Percentiles rank a stretch among this genome's conserved stretches.
phyloP scores from a whole-genome alignment of 2,113 vertebrate genomes.

The Bufo gargarizans region DNA sequence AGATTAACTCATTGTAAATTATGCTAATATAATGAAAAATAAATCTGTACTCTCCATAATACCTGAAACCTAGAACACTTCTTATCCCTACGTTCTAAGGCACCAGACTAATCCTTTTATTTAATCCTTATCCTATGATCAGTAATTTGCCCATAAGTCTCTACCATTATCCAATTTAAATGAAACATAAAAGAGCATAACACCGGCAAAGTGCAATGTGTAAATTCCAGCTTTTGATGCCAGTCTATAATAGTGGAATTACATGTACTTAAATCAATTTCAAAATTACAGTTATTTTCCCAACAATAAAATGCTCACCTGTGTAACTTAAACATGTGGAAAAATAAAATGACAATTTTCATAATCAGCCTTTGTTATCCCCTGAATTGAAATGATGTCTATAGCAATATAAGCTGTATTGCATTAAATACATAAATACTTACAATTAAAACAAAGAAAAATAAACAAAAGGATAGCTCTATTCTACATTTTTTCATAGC shows the following conservation, averaged over 20 bases:
- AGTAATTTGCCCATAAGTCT: not conserved
- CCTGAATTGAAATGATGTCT: not conserved
- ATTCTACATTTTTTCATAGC: too few relatives aligned
- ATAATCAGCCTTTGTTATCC: not conserved
- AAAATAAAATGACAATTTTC: slow-evolving; percentile 25
- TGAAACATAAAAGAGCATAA: not conserved
- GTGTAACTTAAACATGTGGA: not conserved
- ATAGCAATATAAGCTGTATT: not conserved
- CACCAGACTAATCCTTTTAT: not conserved
- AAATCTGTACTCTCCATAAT: not conserved
- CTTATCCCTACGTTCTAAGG: not conserved
- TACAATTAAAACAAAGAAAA: not conserved
- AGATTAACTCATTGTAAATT: not conserved
- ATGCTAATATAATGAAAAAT: not conserved
- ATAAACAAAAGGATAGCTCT: not conserved
- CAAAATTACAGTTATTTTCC: slow-evolving; percentile 28
- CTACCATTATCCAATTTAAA: slow-evolving; percentile 21
- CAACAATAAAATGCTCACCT: slow-evolving; percentile 14
- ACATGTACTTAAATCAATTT: slow-evolving; percentile 19
- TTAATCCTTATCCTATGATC: not conserved
- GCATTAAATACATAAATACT: not conserved
- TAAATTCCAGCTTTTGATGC: not conserved
- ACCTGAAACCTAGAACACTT: not conserved
- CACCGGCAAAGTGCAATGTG: not conserved
- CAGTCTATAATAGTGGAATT: not conserved